Evolutionary conservation across 1,140 invertebrate genomes (phyloP).

Genomic region (Arctopsyche grandis): DNA sequence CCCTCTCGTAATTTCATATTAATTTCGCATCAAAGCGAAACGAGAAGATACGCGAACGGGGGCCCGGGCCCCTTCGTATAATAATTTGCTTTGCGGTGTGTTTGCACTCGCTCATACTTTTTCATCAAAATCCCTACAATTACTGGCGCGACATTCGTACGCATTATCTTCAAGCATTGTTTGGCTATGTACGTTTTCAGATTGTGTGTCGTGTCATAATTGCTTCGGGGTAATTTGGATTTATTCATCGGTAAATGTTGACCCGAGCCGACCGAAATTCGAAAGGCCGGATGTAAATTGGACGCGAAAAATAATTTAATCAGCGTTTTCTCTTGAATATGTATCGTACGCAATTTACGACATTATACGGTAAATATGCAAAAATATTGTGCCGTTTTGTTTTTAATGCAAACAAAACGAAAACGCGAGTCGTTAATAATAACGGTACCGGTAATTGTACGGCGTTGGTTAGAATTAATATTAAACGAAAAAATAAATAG

Average conservation of each 20-base stretch:
- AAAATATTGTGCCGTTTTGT: neutral
- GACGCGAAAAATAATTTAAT: too few species aligned
- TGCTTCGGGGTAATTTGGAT: too few species aligned
- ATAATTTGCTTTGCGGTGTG: constrained; percentile 18
- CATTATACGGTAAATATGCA: neutral
- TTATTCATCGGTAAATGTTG: too few species aligned
- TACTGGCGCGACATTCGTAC: too few species aligned
- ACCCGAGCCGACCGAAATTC: too few species aligned
- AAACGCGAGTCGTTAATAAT: constrained; percentile 14
- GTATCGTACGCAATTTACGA: too few species aligned
- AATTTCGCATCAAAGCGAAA: constrained; percentile 27
- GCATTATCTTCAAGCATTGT: too few species aligned
- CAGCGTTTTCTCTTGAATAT: too few species aligned
- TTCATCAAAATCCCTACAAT: too few species aligned
- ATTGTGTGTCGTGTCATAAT: too few species aligned
- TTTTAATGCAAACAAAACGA: neutral
- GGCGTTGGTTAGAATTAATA: neutral
- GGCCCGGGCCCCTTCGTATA: constrained; percentile 1
- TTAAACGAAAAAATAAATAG: neutral
- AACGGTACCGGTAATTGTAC: neutral
- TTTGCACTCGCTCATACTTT: neutral
- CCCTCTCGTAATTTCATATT: constrained; percentile 18
- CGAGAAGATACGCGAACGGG: constrained; percentile 14
- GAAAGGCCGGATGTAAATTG: too few species aligned
- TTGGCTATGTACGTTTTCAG: too few species aligned